These are phyloP conservation scores for Pan troglodytes DNA, from an alignment of 2,113 vertebrate genomes.

Conservation along the genomic window NHGRI_mPanTro3-v2.1_pri NC_072398.2:47294501-47295000, in stretches of 20 bases:
- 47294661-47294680: not conserved
- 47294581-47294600: not conserved
- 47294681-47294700: not conserved
- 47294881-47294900: not conserved
- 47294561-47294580: not conserved
- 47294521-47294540: not conserved
- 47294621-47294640: not conserved
- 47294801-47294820: not conserved
- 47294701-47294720: not conserved
- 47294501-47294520: not conserved
- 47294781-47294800: not conserved
- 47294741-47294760: not conserved
- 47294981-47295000: not conserved
- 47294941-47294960: not conserved
- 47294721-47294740: not conserved
- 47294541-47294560: not conserved
- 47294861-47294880: not conserved
- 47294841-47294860: not conserved
- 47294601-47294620: too few species aligned
- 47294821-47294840: not conserved
- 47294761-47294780: not conserved
- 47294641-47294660: not conserved
- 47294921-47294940: not conserved
- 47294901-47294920: not conserved
- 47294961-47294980: not conserved